phyloP scores from a whole-genome alignment of 2,888 invertebrate species.

The Lasius platythorax region DNA sequence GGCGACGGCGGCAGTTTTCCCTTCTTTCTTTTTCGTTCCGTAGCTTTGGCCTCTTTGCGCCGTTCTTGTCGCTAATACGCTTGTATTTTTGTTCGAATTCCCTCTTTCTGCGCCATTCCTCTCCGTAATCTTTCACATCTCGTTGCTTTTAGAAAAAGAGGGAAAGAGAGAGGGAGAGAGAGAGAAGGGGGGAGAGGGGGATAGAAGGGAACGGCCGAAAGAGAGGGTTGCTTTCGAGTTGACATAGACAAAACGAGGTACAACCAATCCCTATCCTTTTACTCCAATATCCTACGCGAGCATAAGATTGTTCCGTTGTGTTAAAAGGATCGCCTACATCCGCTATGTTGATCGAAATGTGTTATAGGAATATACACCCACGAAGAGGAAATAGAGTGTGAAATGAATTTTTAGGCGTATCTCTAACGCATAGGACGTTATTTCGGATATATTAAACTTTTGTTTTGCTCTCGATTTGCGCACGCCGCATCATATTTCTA shows the following conservation, averaged over 20 bases:
- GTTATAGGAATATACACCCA: constrained; percentile 37
- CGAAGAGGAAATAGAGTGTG: constrained; percentile 63
- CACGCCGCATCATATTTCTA: not conserved
- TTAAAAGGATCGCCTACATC: constrained; percentile 52
- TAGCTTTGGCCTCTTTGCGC: constrained; percentile 15
- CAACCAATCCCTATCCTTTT: not conserved
- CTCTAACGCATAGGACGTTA: not conserved
- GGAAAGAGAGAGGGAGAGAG: constrained; percentile 42
- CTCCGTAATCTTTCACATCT: constrained; percentile 62
- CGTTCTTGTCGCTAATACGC: constrained; percentile 54
- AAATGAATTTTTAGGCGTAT: constrained; percentile 60
- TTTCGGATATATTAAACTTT: constrained; percentile 14
- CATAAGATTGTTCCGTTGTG: constrained; percentile 55
- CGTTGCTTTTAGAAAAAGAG: constrained; percentile 47
- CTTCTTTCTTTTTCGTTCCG: constrained; percentile 1
- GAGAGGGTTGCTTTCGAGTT: not conserved
- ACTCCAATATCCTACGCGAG: not conserved
- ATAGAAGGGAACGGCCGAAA: not conserved
- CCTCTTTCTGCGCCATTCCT: constrained; percentile 1
- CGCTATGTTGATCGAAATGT: constrained; percentile 57
- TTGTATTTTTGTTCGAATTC: constrained; percentile 57
- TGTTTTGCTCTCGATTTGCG: not conserved
- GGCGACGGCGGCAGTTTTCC: not conserved
- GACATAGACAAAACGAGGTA: constrained; percentile 4
- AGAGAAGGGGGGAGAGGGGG: no score